Conservation (phyloP, 1,140 invertebrate species). For the Lasioglossum albipes region DNA sequence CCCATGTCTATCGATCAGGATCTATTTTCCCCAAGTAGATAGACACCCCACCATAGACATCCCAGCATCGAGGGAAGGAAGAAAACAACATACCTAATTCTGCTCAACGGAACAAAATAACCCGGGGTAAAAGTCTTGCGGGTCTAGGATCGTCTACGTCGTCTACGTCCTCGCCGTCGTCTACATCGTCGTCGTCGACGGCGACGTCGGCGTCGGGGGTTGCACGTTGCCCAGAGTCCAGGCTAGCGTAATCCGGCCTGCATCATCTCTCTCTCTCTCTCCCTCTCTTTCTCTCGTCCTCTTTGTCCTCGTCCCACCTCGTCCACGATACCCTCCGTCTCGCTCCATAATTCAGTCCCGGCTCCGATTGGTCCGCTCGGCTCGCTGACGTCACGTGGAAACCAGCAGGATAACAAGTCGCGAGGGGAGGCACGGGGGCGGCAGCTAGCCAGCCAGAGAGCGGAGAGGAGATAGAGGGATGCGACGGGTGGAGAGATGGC, state of each 20-base stretch:
- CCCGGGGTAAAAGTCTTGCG: neutral
- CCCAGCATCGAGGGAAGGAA: no score
- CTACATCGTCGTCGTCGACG: constrained; percentile 27
- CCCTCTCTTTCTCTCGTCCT: neutral
- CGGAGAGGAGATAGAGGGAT: constrained; percentile 31
- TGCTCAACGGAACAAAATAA: constrained; percentile 11
- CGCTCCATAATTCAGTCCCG: constrained; percentile 73
- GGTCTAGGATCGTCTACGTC: constrained; percentile 18
- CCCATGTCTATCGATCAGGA: constrained; percentile 1
- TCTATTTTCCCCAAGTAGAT: neutral
- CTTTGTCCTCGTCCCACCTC: neutral
- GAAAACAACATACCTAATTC: constrained; percentile 21
- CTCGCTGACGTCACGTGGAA: constrained; percentile 73
- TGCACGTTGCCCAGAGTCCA: constrained; percentile 48
- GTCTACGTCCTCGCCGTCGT: constrained; percentile 4
- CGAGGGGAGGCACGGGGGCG: constrained; percentile 30
- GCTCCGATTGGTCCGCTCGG: constrained; percentile 68
- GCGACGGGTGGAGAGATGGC: constrained; percentile 41
- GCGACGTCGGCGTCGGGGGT: constrained; percentile 33
- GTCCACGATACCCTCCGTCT: constrained; percentile 43
- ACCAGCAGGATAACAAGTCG: constrained; percentile 71
- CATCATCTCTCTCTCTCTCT: constrained; percentile 2
- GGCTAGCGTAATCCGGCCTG: constrained; percentile 55
- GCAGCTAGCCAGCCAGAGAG: constrained; percentile 17
- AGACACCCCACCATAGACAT: neutral